Percentiles rank a stretch among this genome's conserved stretches.
These are phyloP conservation scores for Bombus cullumanus DNA, from an alignment of 1,140 invertebrate species.

Conservation along the genomic window DNA sequence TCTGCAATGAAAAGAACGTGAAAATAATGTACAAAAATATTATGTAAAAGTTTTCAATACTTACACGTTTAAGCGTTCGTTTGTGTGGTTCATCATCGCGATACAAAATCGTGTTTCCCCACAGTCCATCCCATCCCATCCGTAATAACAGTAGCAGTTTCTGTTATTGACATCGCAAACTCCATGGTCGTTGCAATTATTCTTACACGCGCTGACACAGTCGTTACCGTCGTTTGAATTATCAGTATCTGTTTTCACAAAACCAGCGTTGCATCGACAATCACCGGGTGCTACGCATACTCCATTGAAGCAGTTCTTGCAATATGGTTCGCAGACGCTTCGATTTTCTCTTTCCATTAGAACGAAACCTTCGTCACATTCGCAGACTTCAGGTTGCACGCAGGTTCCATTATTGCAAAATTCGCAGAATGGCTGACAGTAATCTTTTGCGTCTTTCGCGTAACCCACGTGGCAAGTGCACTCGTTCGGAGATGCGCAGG, in stretches of 20 bases:
- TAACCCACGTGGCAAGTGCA: conserved; percentile 50
- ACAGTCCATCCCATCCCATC: conserved; percentile 66
- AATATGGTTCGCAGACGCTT: conserved; percentile 62
- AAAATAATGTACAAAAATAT: no score
- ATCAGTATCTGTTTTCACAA: conserved; percentile 1
- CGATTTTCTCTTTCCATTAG: neutral
- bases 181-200: conserved; percentile 34
- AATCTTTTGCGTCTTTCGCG: neutral
- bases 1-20: conserved; percentile 6
- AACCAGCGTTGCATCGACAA: conserved; percentile 68
- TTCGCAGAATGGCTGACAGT: conserved; percentile 37
- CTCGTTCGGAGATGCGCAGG: conserved; percentile 21
- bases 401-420: conserved; percentile 51
- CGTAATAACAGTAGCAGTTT: conserved; percentile 64
- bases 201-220: conserved; percentile 59
- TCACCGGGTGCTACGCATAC: conserved; percentile 66
- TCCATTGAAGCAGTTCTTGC: conserved; percentile 67
- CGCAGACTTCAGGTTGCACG: conserved; percentile 37
- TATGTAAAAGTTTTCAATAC: neutral
- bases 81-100: neutral
- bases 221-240: conserved; percentile 28
- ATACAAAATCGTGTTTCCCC: conserved; percentile 47
- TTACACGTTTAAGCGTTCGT: conserved; percentile 28
- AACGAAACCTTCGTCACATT: conserved; percentile 48
- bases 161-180: conserved; percentile 51